A percentile compares a stretch with the other conserved stretches of the same genome.
Evolutionary conservation across 2,797 vertebrate species (phyloP).

Genomic region (Dallia pectoralis): DNA sequence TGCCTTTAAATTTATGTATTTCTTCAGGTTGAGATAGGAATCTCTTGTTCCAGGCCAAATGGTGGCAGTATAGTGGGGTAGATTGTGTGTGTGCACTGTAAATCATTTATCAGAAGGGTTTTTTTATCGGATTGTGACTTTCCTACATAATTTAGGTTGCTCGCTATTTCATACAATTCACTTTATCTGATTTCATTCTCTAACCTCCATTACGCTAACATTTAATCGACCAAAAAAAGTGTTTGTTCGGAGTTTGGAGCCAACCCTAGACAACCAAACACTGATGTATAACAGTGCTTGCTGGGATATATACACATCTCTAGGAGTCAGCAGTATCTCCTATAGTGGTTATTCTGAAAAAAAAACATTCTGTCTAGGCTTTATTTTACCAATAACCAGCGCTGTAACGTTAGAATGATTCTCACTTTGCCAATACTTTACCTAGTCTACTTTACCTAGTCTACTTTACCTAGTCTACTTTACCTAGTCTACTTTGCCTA

Average conservation of each 20-base stretch:
- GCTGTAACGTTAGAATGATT: neutral
- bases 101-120: neutral
- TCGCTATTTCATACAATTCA: neutral
- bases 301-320: constrained; percentile 1
- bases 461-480: neutral
- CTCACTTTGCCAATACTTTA: no score
- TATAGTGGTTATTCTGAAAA: neutral
- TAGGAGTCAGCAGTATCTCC: neutral
- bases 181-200: neutral
- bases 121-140: neutral
- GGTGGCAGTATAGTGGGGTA: neutral
- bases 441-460: neutral
- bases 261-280: neutral
- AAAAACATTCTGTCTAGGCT: neutral
- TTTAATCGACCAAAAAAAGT: constrained; percentile 1
- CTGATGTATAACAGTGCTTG: neutral
- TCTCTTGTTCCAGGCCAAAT: neutral
- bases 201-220: neutral
- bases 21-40: neutral
- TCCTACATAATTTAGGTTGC: neutral
- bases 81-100: neutral
- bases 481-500: neutral
- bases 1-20: neutral
- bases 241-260: neutral
- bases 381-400: neutral